A percentile compares a stretch with the other conserved stretches of the same genome.
Conservation (phyloP, 2,113 vertebrate genomes). For the Xenopus laevis region DNA sequence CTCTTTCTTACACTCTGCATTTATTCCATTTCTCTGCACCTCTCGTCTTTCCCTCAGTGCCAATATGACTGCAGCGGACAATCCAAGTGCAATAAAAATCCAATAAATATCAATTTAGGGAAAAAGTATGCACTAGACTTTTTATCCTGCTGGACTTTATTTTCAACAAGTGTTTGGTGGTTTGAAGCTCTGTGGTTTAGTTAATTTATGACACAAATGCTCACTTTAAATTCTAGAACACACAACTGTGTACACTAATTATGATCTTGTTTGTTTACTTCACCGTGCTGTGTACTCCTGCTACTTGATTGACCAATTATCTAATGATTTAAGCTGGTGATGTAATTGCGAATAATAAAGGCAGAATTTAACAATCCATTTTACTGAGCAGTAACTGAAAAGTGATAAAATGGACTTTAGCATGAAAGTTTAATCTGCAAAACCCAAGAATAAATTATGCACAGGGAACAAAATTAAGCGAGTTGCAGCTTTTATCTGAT, state of each 20-base stretch:
- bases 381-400: constrained; percentile 25
- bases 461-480: background rate
- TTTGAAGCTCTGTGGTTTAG: too few relatives aligned
- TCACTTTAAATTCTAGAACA: background rate
- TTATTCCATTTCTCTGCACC: too few relatives aligned
- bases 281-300: background rate
- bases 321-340: constrained; percentile 14
- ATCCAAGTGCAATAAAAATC: too few relatives aligned
- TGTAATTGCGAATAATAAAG: constrained; percentile 18
- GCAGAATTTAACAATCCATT: constrained; percentile 13
- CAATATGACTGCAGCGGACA: too few relatives aligned
- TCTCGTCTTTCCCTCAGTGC: too few relatives aligned
- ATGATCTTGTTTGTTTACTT: constrained; percentile 7
- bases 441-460: constrained; percentile 18
- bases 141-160: too few relatives aligned
- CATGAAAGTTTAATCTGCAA: constrained; percentile 14
- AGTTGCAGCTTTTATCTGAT: background rate
- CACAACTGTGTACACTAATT: background rate
- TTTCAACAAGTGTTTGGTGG: too few relatives aligned
- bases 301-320: constrained; percentile 8
- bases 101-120: too few relatives aligned
- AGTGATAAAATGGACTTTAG: constrained; percentile 22
- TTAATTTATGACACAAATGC: too few relatives aligned
- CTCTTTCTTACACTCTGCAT: too few relatives aligned
- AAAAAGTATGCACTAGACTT: too few relatives aligned